These are phyloP conservation scores for Ciconia maguari DNA, from an alignment of 2,113 vertebrate genomes.

Conservation along the genomic window DNA sequence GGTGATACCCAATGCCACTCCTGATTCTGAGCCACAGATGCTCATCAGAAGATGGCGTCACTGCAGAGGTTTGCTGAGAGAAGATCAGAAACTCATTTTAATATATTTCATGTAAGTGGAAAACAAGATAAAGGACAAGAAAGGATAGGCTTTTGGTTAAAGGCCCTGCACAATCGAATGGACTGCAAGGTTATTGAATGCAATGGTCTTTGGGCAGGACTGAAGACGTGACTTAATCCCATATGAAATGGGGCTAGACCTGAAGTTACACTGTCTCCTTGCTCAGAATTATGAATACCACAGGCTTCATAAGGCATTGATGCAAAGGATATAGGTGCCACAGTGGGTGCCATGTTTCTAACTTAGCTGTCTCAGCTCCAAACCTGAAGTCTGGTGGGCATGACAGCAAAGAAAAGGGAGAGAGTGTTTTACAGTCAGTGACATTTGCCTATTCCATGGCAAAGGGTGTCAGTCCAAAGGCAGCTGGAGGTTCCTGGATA, in stretches of 20 bases:
- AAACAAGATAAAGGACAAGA: background rate
- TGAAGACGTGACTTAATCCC: background rate
- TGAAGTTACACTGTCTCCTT: background rate
- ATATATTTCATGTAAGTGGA: background rate
- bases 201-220: background rate
- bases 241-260: background rate
- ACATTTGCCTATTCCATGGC: background rate
- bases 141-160: background rate
- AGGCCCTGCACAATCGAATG: background rate
- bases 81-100: background rate
- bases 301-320: accelerated
- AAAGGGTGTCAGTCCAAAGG: background rate
- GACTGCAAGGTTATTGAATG: background rate
- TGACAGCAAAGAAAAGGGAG: background rate
- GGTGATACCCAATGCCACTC: background rate
- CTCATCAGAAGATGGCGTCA: background rate
- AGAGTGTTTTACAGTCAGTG: background rate
- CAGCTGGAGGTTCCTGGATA: background rate
- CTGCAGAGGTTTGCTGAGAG: background rate
- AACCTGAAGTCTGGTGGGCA: background rate
- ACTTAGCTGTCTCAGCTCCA: background rate
- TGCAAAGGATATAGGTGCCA: background rate
- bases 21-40: background rate
- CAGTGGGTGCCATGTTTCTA: background rate
- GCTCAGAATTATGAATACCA: background rate